Conservation (phyloP, 2,888 invertebrate species). For the Siphonodentalium dalli region DNA sequence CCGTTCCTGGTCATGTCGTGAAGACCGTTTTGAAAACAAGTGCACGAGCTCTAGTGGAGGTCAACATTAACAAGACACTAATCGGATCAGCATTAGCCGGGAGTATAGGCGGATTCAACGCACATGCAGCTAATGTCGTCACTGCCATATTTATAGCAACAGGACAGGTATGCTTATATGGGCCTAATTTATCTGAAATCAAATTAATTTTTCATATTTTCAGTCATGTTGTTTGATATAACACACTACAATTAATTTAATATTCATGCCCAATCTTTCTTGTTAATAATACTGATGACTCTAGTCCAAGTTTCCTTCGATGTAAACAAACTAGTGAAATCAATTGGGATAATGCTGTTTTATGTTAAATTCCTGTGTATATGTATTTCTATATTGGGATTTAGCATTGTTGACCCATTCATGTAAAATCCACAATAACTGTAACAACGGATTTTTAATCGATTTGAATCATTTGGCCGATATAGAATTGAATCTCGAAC, state of each 20-base stretch:
- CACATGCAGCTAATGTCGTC: constrained; percentile 97
- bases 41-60: constrained; percentile 82
- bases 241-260: not conserved
- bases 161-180: constrained; percentile 74
- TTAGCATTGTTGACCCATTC: too few relatives aligned
- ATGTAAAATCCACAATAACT: too few relatives aligned
- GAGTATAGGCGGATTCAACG: constrained; percentile 89
- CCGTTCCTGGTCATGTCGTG: constrained; percentile 80
- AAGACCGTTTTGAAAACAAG: constrained; percentile 83
- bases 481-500: too few relatives aligned
- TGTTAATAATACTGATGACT: too few relatives aligned
- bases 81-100: constrained; percentile 95
- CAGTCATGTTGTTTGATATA: not conserved
- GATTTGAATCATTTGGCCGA: too few relatives aligned
- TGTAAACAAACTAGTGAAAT: too few relatives aligned
- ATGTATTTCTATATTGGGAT: too few relatives aligned
- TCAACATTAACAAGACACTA: constrained; percentile 91
- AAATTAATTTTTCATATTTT: not conserved
- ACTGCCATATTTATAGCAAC: constrained; percentile 98
- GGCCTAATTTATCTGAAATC: too few relatives aligned
- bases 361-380: too few relatives aligned
- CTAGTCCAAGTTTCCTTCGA: too few relatives aligned
- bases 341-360: too few relatives aligned
- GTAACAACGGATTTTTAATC: too few relatives aligned
- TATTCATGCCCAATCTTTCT: not conserved